Percentiles rank a stretch among this genome's conserved stretches.
phyloP scores from a whole-genome alignment of 2,888 invertebrate genomes.

The Tryphoninae sp. region DNA sequence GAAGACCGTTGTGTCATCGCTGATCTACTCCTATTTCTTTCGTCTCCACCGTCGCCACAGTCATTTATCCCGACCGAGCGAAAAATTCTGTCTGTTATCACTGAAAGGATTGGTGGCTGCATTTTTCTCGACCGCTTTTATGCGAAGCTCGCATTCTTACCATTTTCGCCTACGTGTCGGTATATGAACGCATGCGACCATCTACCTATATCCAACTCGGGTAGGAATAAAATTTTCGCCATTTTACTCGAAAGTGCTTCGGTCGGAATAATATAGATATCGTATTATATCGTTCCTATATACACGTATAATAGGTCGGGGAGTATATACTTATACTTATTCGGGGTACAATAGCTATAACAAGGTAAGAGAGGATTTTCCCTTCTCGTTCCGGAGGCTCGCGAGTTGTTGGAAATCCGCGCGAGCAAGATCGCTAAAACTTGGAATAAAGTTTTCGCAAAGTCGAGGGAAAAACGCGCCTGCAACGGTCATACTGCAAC shows the following conservation, averaged over 20 bases:
- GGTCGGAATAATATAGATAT: slow-evolving; percentile 5
- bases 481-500: slow-evolving; percentile 21
- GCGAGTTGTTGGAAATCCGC: slow-evolving; percentile 27
- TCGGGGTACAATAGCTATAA: slow-evolving; percentile 18
- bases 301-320: neutral
- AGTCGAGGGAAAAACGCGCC: slow-evolving; percentile 41
- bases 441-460: slow-evolving; percentile 43
- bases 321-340: slow-evolving; percentile 10
- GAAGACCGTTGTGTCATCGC: slow-evolving; percentile 14
- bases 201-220: neutral
- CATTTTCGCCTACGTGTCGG: slow-evolving; percentile 35
- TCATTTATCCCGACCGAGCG: slow-evolving; percentile 17
- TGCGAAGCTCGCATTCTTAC: slow-evolving; percentile 10
- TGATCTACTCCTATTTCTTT: slow-evolving; percentile 30
- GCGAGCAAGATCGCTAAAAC: slow-evolving; percentile 23
- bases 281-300: neutral
- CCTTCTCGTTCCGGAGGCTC: slow-evolving; percentile 11
- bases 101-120: neutral
- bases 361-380: slow-evolving; percentile 36
- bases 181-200: neutral
- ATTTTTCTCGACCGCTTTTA: slow-evolving; percentile 9
- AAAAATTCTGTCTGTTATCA: slow-evolving; percentile 17
- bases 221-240: slow-evolving; percentile 38
- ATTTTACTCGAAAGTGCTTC: slow-evolving; percentile 29
- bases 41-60: slow-evolving; percentile 3